Evolutionary conservation across 2,797 vertebrate species (phyloP), one percentile per base, ranked within the genome.

Genomic region (Myotis planiceps): DNA sequence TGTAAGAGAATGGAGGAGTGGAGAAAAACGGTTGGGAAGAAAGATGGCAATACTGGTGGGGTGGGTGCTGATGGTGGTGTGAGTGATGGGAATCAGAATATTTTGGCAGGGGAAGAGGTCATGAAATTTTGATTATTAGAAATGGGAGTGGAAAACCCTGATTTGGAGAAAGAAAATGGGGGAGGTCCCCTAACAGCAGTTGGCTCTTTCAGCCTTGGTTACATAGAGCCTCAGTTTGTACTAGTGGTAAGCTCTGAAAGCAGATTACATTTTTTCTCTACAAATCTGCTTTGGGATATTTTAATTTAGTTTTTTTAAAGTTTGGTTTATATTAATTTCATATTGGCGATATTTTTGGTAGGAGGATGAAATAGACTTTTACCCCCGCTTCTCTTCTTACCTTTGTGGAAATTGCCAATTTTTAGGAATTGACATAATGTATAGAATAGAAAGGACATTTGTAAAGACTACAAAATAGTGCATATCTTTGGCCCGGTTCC

Each of bases 311-410:
- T 91, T 74, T 55, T 25, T 47, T 34, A 49, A 82, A 25, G 21
- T 68, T 95, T 94, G 60, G 16, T 85, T 91, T 76, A 15, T 82
- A 19, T 69, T 95, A 78, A 29, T 81, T 90, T 90, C 2, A 69
- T 51, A 75, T 78, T 15, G 27, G 6, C 65, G 27, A 76, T 86
- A 29, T 75, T 88, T 69, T 96, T 65, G 90, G 10, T 87, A 87
- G 88, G 58, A 91, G 76, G 23, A 51, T 84, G 63, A 76, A 91
- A 39, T 76, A 55, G 45, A 72, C 21, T 74, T 51, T 58, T 16
- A 34, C 9, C 25, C 4, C 18, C 49, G 14, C 58, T 91, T 92
- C 75, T 75, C 75, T 93, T 68, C 23, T 76, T 81, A 37, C 6
- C 34, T 94, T 82, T 53, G 47, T 84, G 63, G 51, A 86, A 78